These are phyloP conservation scores for Pseudochaenichthys georgianus DNA, from an alignment of 2,797 vertebrate genomes.

Conservation along the genomic window DNA sequence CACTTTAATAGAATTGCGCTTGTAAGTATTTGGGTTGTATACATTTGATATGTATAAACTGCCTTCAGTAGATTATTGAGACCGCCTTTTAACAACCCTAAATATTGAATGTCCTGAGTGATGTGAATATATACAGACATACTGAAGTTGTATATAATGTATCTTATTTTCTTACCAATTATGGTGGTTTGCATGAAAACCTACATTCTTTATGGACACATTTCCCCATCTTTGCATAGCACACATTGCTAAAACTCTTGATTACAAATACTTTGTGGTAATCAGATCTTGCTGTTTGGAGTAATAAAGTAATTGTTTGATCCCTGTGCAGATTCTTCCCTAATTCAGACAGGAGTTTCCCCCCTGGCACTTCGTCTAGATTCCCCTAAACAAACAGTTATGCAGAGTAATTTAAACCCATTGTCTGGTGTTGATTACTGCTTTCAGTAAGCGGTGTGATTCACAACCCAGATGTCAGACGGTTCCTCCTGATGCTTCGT, in stretches of 20 bases:
- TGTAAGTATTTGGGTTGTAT: background rate
- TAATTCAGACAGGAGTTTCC: conserved; percentile 15
- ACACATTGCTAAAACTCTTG: background rate
- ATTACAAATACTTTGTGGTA: conserved; percentile 8
- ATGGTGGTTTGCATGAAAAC: background rate
- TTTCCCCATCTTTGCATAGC: background rate
- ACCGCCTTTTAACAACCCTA: background rate
- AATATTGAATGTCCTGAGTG: background rate
- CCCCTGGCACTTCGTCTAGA: conserved; percentile 15
- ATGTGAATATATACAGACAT: background rate
- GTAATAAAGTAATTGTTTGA: conserved; percentile 9
- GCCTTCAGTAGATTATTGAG: background rate
- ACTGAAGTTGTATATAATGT: background rate
- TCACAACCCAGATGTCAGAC: conserved; percentile 64
- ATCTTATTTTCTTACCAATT: background rate
- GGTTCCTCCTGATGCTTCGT: conserved; percentile 26
- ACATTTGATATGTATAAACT: background rate
- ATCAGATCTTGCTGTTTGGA: conserved; percentile 29
- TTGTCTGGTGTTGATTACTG: conserved; percentile 65
- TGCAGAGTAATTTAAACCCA: conserved; percentile 42
- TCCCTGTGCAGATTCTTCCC: conserved; percentile 2
- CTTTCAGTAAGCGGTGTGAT: conserved; percentile 52
- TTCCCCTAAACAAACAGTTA: conserved; percentile 60
- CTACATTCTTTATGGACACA: background rate
- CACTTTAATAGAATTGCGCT: background rate